Evolutionary conservation across 2,113 vertebrate species (phyloP), one percentile per base, ranked within the genome.

Genomic region (Zeus faber): DNA sequence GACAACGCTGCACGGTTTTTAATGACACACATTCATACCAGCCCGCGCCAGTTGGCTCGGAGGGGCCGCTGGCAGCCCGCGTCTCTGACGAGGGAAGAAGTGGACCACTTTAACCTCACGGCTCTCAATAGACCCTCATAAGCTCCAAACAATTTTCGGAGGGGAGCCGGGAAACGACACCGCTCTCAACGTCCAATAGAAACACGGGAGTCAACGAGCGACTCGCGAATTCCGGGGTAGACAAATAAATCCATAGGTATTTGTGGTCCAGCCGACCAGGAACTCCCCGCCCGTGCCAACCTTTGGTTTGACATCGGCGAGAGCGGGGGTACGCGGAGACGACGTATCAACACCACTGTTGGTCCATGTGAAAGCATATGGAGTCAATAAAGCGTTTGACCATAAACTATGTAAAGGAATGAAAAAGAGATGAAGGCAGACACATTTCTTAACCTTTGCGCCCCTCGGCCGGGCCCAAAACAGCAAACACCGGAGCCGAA

Each of bases 241-340:
- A 81, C 79, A 87, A 87, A 83, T 85, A 86, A 84, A 85, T 83
- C 65, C 63, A 63, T 72, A 79, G 81, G 82, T 84, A 77, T 83
- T 75, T 87, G 85, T 58, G 77, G 81, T 84, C 40, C 18, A 62
- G 76, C 63, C 78, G 63, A 77, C 73, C 72, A 76, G 65, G 59
- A 63, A 47, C 54, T 51, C 49, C 57, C 52, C 7, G 64, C 57
- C 52, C 7, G 64, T 76, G 74, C 81, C 76, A 83, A 69, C 70
- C 70, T 72, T 58, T 59, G 69, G 78, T 65, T 72, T 83, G 73
- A 70, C 77, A 80, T 81, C 58, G 56, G 73, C 65, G 47, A 24
- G 57, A 67, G 66, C 33, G 61, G 67, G 72, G 49, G 46, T 67
- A 48, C 68, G 43, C 60, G 53, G 64, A 17, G 70, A 72, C 54